Conservation (phyloP, 2,888 invertebrate genomes). For the Drepana falcataria region DNA sequence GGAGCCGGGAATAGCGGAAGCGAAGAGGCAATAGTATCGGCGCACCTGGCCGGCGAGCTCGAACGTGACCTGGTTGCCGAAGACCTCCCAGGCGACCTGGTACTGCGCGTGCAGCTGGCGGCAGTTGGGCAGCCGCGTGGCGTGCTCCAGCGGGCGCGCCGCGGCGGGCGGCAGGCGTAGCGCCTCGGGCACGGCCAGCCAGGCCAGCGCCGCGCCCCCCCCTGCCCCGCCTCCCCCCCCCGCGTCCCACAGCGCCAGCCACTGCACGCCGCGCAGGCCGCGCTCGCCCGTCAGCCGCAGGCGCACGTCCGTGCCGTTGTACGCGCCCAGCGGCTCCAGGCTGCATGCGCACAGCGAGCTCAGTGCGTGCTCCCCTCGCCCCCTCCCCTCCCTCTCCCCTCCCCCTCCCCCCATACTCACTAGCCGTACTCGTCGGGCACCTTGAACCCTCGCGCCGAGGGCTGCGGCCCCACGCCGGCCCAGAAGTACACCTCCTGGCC, state of each 20-base stretch:
- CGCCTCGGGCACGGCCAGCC: conserved; percentile 84
- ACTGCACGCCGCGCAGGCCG: conserved; percentile 89
- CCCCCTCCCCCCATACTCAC: conserved; percentile 77
- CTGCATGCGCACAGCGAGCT: conserved; percentile 55
- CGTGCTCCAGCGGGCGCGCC: conserved; percentile 37
- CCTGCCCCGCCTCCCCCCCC: conserved; percentile 77
- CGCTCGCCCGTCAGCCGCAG: conserved; percentile 89
- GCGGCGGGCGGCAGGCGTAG: conserved; percentile 93
- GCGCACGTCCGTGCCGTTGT: conserved; percentile 84
- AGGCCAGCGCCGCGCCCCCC: conserved; percentile 39
- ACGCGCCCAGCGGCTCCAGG: conserved; percentile 86
- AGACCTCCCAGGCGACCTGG: conserved; percentile 94
- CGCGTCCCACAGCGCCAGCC: conserved; percentile 89
- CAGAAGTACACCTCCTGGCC: conserved; percentile 90
- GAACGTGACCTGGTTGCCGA: conserved; percentile 91
- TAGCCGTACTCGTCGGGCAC: conserved; percentile 95
- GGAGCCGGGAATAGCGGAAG: too few relatives aligned
- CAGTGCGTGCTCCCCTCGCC: too few relatives aligned
- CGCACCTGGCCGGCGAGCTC: conserved; percentile 87
- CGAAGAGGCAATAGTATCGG: too few relatives aligned
- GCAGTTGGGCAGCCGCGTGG: conserved; percentile 88
- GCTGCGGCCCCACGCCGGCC: conserved; percentile 93
- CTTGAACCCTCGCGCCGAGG: conserved; percentile 87
- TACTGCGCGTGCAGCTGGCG: conserved; percentile 89
- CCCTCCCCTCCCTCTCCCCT: too few relatives aligned